Percentiles rank a stretch among this genome's conserved stretches.
These are phyloP conservation scores for Glomeris marginata DNA, from an alignment of 2,888 invertebrate genomes.

Conservation along the genomic window DNA sequence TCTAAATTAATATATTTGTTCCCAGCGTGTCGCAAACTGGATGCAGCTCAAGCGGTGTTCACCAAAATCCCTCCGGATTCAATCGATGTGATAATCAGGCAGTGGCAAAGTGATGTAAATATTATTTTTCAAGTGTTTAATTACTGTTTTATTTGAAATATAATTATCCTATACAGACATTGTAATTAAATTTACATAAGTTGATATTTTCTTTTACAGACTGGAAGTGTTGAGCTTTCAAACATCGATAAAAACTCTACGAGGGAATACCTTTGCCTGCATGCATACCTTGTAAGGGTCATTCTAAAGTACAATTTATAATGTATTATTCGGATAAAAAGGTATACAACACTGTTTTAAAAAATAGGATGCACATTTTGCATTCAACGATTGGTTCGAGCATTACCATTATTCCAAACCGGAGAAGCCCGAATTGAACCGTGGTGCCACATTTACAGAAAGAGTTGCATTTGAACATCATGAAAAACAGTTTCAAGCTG, in stretches of 20 bases:
- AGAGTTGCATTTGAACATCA: slow-evolving; percentile 76
- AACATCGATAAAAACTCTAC: slow-evolving; percentile 41
- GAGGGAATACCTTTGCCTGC: slow-evolving; percentile 73
- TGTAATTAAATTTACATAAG: slow-evolving; percentile 1
- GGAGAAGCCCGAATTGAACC: slow-evolving; percentile 23
- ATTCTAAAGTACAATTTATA: not conserved
- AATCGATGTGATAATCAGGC: slow-evolving; percentile 40
- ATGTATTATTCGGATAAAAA: slow-evolving; percentile 3
- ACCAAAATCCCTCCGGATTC: slow-evolving; percentile 52
- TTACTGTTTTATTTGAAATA: too few species aligned
- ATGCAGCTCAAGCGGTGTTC: slow-evolving; percentile 63
- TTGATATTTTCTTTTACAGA: slow-evolving; percentile 5
- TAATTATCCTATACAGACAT: slow-evolving; percentile 1
- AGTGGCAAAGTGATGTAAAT: slow-evolving; percentile 28
- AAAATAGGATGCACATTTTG: slow-evolving; percentile 59
- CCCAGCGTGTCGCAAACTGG: slow-evolving; percentile 54
- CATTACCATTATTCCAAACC: slow-evolving; percentile 68
- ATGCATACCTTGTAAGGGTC: slow-evolving; percentile 51
- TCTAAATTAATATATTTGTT: slow-evolving; percentile 2
- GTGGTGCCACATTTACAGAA: slow-evolving; percentile 53
- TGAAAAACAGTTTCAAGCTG: slow-evolving; percentile 59
- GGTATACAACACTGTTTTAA: too few species aligned
- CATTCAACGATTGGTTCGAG: slow-evolving; percentile 78
- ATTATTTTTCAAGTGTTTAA: slow-evolving; percentile 1
- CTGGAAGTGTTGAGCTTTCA: slow-evolving; percentile 32